phyloP scores from a whole-genome alignment of 1,140 invertebrate genomes.

The Philopotamus ludificatus region DNA sequence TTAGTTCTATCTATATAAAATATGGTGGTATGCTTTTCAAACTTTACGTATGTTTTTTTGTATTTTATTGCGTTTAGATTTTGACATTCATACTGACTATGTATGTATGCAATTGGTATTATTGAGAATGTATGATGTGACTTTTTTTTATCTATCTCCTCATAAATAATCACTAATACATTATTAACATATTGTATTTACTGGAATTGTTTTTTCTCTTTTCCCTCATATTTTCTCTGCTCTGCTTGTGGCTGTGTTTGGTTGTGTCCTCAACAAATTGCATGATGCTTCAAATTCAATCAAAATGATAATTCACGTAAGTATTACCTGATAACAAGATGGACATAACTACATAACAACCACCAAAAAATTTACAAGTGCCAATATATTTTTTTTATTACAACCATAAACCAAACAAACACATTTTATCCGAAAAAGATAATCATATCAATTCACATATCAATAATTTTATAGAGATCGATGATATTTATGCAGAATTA shows the following conservation, averaged over 20 bases:
- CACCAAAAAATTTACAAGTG: slow-evolving; percentile 19
- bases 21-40: slow-evolving; percentile 20
- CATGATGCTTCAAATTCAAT: slow-evolving; percentile 70
- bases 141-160: slow-evolving; percentile 38
- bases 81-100: slow-evolving; percentile 17
- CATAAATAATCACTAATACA: slow-evolving; percentile 36
- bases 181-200: slow-evolving; percentile 49
- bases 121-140: slow-evolving; percentile 43
- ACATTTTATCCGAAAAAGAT: too few relatives aligned
- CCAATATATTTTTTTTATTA: slow-evolving; percentile 4
- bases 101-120: slow-evolving; percentile 29
- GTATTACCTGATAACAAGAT: slow-evolving; percentile 53
- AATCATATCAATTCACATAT: too few relatives aligned
- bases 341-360: slow-evolving; percentile 40
- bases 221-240: slow-evolving; percentile 71
- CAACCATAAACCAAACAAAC: slow-evolving; percentile 8
- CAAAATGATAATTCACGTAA: slow-evolving; percentile 80
- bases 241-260: slow-evolving; percentile 73
- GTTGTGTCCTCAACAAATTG: slow-evolving; percentile 71
- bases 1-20: slow-evolving; percentile 3
- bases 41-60: slow-evolving; percentile 1
- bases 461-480: too few relatives aligned
- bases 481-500: too few relatives aligned
- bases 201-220: slow-evolving; percentile 63
- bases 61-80: slow-evolving; percentile 18